phyloP scores from a whole-genome alignment of 1,140 invertebrate genomes.

The Drosophila ambigua region DNA sequence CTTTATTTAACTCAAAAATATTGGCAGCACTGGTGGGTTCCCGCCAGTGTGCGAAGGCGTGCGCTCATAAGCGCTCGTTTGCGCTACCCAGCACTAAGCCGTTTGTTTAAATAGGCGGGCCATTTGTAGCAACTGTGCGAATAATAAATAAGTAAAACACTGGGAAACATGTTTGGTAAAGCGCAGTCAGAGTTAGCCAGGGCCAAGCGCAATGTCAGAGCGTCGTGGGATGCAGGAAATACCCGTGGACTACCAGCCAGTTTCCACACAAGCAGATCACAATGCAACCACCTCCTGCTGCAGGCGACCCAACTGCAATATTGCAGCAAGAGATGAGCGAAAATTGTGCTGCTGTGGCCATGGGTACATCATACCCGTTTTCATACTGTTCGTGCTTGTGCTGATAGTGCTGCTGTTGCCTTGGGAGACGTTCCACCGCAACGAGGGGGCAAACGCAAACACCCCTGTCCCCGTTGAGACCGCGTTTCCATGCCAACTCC shows the following conservation, averaged over 20 bases:
- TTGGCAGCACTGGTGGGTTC: neutral
- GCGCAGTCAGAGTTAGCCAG: conserved; percentile 30
- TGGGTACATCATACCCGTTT: conserved; percentile 65
- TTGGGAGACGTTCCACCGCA: conserved; percentile 62
- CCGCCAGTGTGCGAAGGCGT: conserved; percentile 11
- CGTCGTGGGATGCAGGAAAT: conserved; percentile 47
- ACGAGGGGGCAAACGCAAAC: conserved; percentile 30
- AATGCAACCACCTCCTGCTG: neutral
- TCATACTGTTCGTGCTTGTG: conserved; percentile 66
- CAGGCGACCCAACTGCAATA: conserved; percentile 28
- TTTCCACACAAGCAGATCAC: conserved; percentile 35
- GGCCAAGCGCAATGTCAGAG: conserved; percentile 51
- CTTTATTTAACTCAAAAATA: too few species aligned
- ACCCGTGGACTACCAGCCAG: conserved; percentile 65
- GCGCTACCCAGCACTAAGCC: conserved; percentile 26
- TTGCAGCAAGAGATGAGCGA: conserved; percentile 19
- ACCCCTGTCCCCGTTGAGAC: conserved; percentile 40
- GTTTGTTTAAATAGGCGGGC: conserved; percentile 63
- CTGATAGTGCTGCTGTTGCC: conserved; percentile 70
- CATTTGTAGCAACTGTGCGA: conserved; percentile 69
- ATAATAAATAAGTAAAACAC: conserved; percentile 66
- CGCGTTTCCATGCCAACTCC: conserved; percentile 84
- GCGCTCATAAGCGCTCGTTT: neutral
- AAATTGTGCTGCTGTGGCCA: conserved; percentile 48
- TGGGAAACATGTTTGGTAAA: conserved; percentile 39